Conservation (phyloP, 2,113 vertebrate genomes). For the Elephantulus edwardii region DNA sequence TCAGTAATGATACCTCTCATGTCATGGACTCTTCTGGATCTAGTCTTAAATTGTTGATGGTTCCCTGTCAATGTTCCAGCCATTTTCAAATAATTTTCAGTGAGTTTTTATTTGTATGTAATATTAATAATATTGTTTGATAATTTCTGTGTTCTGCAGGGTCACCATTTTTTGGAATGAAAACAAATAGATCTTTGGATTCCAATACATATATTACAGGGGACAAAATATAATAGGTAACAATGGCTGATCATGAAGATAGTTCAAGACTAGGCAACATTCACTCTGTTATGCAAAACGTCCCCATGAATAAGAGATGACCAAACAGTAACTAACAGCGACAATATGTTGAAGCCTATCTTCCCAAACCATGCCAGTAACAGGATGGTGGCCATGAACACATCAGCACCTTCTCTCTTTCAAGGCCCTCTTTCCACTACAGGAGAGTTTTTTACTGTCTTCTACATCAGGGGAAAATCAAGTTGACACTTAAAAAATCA, state of each 20-base stretch:
- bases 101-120: too few relatives aligned
- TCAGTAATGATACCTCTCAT: too few relatives aligned
- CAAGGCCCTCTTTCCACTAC: background rate
- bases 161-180: too few relatives aligned
- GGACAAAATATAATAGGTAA: background rate
- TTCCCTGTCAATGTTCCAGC: too few relatives aligned
- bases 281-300: background rate
- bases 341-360: background rate
- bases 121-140: too few relatives aligned
- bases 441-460: background rate
- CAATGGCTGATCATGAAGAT: background rate
- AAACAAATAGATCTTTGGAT: background rate
- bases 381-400: background rate
- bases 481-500: constrained; percentile 8
- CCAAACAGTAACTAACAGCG: background rate
- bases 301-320: background rate
- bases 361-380: background rate
- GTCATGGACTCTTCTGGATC: too few relatives aligned
- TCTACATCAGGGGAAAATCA: background rate
- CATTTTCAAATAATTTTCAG: too few relatives aligned
- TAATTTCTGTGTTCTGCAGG: too few relatives aligned
- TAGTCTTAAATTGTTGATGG: too few relatives aligned
- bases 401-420: background rate
- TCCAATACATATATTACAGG: background rate
- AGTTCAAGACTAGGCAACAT: background rate